Percentiles rank a stretch among this genome's conserved stretches.
Conservation (phyloP, 1,140 invertebrate species). For the Scaptomyza montana region DNA sequence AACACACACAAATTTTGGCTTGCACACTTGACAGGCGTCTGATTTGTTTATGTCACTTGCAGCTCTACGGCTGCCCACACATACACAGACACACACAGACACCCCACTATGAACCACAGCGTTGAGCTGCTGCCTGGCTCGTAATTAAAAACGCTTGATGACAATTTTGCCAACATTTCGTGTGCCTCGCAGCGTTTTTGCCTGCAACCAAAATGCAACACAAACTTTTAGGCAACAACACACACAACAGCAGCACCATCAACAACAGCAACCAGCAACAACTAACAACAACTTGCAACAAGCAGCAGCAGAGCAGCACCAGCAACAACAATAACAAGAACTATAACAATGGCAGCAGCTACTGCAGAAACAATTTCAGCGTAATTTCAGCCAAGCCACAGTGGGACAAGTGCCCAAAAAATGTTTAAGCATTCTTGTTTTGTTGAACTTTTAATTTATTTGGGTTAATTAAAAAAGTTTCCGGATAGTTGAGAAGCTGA, state of each 20-base stretch:
- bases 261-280: slow-evolving; percentile 21
- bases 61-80: slow-evolving; percentile 76
- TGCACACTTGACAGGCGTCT: slow-evolving; percentile 75
- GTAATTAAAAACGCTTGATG: slow-evolving; percentile 82
- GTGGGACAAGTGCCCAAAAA: not conserved
- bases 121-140: slow-evolving; percentile 36
- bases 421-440: not conserved
- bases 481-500: not conserved
- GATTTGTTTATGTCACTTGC: slow-evolving; percentile 81
- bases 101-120: slow-evolving; percentile 25
- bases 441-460: slow-evolving; percentile 1
- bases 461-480: not conserved
- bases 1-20: slow-evolving; percentile 51
- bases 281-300: slow-evolving; percentile 24
- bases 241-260: slow-evolving; percentile 25
- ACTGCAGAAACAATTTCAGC: slow-evolving; percentile 1
- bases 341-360: not conserved
- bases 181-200: slow-evolving; percentile 37
- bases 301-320: slow-evolving; percentile 8
- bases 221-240: slow-evolving; percentile 45
- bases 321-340: slow-evolving; percentile 1
- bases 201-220: slow-evolving; percentile 57
- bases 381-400: slow-evolving; percentile 5
- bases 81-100: slow-evolving; percentile 17
- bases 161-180: slow-evolving; percentile 72